Evolutionary conservation across 2,888 invertebrate genomes (phyloP), one percentile per base, ranked within the genome.

Genomic region (Epistrophella euchroma): DNA sequence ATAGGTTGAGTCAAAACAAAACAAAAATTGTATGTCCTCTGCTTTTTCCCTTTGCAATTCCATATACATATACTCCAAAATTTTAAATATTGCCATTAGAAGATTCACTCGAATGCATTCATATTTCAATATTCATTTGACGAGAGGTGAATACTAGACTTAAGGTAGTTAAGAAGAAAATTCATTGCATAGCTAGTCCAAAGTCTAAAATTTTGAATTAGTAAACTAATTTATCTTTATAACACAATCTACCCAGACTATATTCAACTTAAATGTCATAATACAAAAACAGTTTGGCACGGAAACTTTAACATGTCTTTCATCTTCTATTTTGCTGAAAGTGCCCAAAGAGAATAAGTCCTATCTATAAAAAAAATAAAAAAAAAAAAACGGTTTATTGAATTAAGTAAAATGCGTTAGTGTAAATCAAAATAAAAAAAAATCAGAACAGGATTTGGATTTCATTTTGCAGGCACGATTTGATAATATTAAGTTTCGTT

Each of bases 301-400:
- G 37, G 3, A 2, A 9, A 60, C 37, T 22, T 40, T 37, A 60
- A 19, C 37, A 60, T 37, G 60, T 37, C 22, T 19, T 37, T 37
- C 22, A 37, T 37, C 15, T 19, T 22, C 13, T 58, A 60, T 40
- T 40, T 32, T 22, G 13, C 37, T 13, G 2, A 37, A 37, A 60
- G 60, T 22, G 19, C 37, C 15, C 60, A 60, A 58, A 19, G 22
- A 60, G 37, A 60, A 56, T 56, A 56, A 32, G 17, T 2, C 35
- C 9, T 13, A 56, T 17, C 13, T 11, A n/a, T 28, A 10, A 22
- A 25, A 2, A 25, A 25, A 2, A 55, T 1, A 17, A 19, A 13
- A n/a, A 45, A 37, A 58, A 55, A n/a, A 56, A 19, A 37, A 60
- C 19, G 22, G 22, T 60, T 60, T 60, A 60, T 60, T 60, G 60